phyloP scores from a whole-genome alignment of 2,888 invertebrate species.

The Zaprionus bogoriensis region DNA sequence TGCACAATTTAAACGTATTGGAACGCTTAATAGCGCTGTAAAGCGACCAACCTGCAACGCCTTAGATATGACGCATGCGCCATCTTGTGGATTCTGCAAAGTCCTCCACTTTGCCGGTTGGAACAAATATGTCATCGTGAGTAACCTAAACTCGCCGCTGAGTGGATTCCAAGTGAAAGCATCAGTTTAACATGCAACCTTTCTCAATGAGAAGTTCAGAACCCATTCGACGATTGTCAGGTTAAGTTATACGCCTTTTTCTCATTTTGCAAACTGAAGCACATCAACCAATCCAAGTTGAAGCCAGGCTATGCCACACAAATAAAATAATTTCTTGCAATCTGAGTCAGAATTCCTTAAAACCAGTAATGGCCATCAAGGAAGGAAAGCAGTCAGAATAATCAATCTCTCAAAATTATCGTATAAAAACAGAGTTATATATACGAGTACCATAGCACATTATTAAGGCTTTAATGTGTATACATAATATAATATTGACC shows the following conservation, averaged over 20 bases:
- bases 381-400: background rate
- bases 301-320: conserved; percentile 13
- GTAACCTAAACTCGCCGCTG: conserved; percentile 40
- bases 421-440: background rate
- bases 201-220: conserved; percentile 80
- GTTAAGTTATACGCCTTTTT: conserved; percentile 76
- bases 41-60: conserved; percentile 28
- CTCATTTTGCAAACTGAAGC: conserved; percentile 62
- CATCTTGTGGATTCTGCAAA: conserved; percentile 65
- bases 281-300: conserved; percentile 17
- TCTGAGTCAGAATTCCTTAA: background rate
- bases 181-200: conserved; percentile 66
- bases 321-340: conserved; percentile 6
- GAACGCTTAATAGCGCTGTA: background rate
- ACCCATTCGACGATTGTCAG: conserved; percentile 80
- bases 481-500: background rate
- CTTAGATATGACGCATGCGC: conserved; percentile 62
- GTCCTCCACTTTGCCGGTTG: conserved; percentile 49
- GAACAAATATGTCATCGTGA: conserved; percentile 35
- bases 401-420: background rate
- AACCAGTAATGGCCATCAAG: background rate
- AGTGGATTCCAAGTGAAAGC: conserved; percentile 30
- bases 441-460: no score
- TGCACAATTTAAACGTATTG: background rate
- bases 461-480: background rate